Evolutionary conservation across 2,797 vertebrate species (phyloP), one percentile per base, ranked within the genome.

Genomic region (Neosilurus hyrtlii): DNA sequence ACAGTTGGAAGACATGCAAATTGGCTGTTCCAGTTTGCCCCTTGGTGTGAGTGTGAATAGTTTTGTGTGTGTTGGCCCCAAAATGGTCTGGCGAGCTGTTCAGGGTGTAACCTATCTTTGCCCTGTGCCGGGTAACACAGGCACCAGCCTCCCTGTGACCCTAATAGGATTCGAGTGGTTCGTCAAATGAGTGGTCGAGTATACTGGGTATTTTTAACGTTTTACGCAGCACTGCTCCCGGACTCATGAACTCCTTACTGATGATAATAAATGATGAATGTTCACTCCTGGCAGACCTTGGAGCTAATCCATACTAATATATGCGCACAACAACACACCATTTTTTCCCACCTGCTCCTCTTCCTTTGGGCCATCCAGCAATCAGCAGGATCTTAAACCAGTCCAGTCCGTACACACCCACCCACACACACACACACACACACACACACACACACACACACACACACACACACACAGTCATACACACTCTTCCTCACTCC

Each of bases 281-380:
- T 54, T 73, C 71, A 10, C 24, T 73, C 24, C 52, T 56, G 30
- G 24, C 71, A 73, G 52, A 73, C 51, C 11, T 62, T 76, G 57
- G 74, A 76, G 76, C 35, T 30, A 20, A 35, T 73, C 71, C 52
- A 73, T 30, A 30, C 71, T 56, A n/a, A 54, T 56, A 54, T 10
- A 37, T 0, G 6, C 30, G 65, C 72, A 84, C 70, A 84, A 51
- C 75, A 30, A 84, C 87, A 88, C 90, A 80, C 85, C 88, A 87
- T 86, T 81, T 67, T 74, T 74, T 71, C 63, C 89, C 87, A 92
- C 91, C 91, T 92, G 90, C 91, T 91, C 83, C 80, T 62, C 82
- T 79, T 88, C 85, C 88, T 87, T 83, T 81, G 49, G 80, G 67
- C 77, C 62, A 68, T 66, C 81, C 79, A 82, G 52, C 20, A 43